Base-by-base conservation (phyloP, 1,140 invertebrate genomes). In the Trichoplusia ni region DNA sequence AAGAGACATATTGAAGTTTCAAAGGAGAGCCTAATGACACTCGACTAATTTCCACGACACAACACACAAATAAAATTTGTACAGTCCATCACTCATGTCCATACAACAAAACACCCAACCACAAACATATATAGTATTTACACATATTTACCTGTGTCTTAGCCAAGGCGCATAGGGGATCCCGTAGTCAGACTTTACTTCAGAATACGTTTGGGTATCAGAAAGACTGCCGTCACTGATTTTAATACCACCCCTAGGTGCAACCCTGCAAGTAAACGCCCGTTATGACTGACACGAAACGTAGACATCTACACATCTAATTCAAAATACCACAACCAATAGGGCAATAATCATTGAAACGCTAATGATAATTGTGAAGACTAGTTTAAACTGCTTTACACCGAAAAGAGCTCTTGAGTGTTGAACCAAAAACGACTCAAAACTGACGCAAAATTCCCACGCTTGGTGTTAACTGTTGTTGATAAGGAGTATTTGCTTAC, bases 201-300 rank as follows among this genome's bases (percentile, higher is more conserved):
- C 92, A 0, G 92, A 92, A 70, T 93, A 93, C 3, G 93, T 94
- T 79, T 94, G 94, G 1, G 93, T 92, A 74, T 97, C 96, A 27
- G 95, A 97, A 1, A 97, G 91, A 35, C 95, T 96, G 4, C 96
- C 96, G 81, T 95, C 95, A 37, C 93, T 93, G 29, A 92, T 92
- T 80, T 94, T 94, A 64, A 93, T 93, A 6, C 88, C 91, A 67
- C 86, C 92, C 77, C 92, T 92, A 37, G 90, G 92, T 23, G 91
- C 79, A 16, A 92, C 82, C 77, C 92, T 93, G 67, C 11, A 79
- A 83, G 38, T 25, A 25, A 44, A 42, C 33, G 38, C 5, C 14
- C 16, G 4, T 16, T 13, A 42, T 58, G 31, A 58, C 21, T 37
- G 6, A 47, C 5, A 25, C 11, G 2, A 47, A 27, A 25, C 23